These are phyloP conservation scores for Redunca redunca DNA, from an alignment of 2,113 vertebrate species.

Conservation along the genomic window DNA sequence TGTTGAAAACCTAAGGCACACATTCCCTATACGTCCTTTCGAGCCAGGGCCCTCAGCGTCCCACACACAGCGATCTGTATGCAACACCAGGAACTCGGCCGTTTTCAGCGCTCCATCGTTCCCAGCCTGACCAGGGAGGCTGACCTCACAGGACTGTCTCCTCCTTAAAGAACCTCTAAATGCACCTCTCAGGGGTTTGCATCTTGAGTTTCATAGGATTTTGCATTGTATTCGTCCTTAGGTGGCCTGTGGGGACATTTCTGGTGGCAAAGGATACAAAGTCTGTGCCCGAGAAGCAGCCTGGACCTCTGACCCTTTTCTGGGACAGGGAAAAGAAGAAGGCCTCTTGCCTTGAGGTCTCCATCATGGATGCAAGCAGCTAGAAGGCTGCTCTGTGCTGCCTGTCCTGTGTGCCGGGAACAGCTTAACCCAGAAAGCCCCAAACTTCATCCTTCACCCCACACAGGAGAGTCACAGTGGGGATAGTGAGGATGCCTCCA, in stretches of 20 bases:
- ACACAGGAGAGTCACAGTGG: too few relatives aligned
- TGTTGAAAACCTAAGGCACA: neutral
- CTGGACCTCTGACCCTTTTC: neutral
- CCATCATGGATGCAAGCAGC: neutral
- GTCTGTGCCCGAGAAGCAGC: neutral
- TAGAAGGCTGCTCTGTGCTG: too few relatives aligned
- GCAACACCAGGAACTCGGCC: neutral
- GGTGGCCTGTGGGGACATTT: neutral
- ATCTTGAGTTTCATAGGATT: neutral
- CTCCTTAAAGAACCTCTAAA: neutral
- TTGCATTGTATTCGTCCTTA: neutral
- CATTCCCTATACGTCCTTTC: accelerated
- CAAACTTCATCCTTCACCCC: neutral
- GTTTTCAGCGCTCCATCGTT: accelerated
- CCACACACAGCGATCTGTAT: accelerated
- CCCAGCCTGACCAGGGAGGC: neutral
- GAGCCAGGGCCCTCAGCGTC: neutral
- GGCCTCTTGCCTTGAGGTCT: neutral
- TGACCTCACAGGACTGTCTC: neutral
- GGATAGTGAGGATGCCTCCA: accelerated
- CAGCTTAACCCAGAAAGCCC: neutral
- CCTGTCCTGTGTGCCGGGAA: neutral
- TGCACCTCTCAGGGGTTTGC: neutral
- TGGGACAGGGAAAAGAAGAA: neutral
- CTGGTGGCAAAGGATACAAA: neutral